Evolutionary conservation across 2,797 vertebrate species (phyloP).

Genomic region (Pogoniulus pusillus): DNA sequence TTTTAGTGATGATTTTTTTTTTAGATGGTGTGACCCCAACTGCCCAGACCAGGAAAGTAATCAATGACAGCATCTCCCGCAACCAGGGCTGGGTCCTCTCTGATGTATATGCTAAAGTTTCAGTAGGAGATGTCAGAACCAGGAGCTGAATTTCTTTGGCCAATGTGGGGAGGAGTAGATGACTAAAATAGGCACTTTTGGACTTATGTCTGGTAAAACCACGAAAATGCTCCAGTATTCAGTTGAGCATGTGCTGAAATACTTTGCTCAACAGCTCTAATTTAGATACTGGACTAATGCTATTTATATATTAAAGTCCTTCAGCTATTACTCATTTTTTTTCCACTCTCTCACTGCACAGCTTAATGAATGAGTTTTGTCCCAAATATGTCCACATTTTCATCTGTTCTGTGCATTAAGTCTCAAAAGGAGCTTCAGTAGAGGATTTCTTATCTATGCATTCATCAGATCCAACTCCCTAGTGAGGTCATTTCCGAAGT

Average conservation of each 20-base stretch:
- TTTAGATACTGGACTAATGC: not conserved
- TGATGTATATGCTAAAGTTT: not conserved
- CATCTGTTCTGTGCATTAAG: constrained; percentile 36
- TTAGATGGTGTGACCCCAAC: not conserved
- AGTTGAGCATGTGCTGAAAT: not conserved
- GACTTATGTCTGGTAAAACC: not conserved
- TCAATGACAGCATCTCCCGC: not conserved
- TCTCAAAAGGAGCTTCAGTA: constrained; percentile 26
- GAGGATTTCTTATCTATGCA: constrained; percentile 43
- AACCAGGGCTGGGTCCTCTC: not conserved
- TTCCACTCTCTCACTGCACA: not conserved
- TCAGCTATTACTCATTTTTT: not conserved
- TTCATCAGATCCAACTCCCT: constrained; percentile 46
- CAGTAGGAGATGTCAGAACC: not conserved
- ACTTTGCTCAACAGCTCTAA: not conserved
- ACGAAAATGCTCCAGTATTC: not conserved
- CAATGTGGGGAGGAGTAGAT: not conserved
- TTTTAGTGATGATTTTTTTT: not conserved
- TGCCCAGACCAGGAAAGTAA: not conserved
- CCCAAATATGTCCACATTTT: not conserved
- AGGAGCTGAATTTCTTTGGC: not conserved
- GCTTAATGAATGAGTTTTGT: constrained; percentile 26
- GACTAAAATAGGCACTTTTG: not conserved
- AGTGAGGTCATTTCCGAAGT: constrained; percentile 56
- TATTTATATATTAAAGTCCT: not conserved